Conservation (phyloP, 1,140 invertebrate species). For the Drosophila kohkoa region DNA sequence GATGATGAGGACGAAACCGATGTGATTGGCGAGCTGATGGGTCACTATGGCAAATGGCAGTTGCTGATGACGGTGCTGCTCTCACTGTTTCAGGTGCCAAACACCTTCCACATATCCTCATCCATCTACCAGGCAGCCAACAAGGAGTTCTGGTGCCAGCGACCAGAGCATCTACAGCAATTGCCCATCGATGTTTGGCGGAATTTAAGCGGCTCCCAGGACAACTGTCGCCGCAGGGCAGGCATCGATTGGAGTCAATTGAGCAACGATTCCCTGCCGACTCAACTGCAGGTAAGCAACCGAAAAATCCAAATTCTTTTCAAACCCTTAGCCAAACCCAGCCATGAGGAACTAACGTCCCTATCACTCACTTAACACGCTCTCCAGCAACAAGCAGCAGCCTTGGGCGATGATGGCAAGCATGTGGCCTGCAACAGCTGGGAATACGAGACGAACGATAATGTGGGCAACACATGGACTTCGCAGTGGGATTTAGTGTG, state of each 20-base stretch:
- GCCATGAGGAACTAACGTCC: slow-evolving; percentile 20
- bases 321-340: neutral
- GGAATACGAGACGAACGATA: slow-evolving; percentile 88
- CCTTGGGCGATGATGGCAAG: slow-evolving; percentile 23
- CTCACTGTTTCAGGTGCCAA: slow-evolving; percentile 90
- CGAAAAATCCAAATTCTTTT: slow-evolving; percentile 24
- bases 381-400: slow-evolving; percentile 45
- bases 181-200: slow-evolving; percentile 86
- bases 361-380: neutral
- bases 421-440: slow-evolving; percentile 87
- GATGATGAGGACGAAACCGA: slow-evolving; percentile 87
- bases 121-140: slow-evolving; percentile 88
- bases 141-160: slow-evolving; percentile 88
- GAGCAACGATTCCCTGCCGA: slow-evolving; percentile 46
- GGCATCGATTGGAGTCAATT: slow-evolving; percentile 73
- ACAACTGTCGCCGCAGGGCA: slow-evolving; percentile 85
- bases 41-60: slow-evolving; percentile 91
- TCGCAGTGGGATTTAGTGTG: slow-evolving; percentile 89
- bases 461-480: slow-evolving; percentile 87
- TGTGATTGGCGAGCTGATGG: slow-evolving; percentile 89
- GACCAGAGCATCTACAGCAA: slow-evolving; percentile 86
- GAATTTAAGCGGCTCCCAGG: slow-evolving; percentile 87
- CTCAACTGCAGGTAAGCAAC: slow-evolving; percentile 53
- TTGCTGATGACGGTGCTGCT: slow-evolving; percentile 89
- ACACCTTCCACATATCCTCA: slow-evolving; percentile 91